Evolutionary conservation across 2,797 vertebrate species (phyloP), one percentile per base, ranked within the genome.

Genomic region (Rhynchonycteris naso): DNA sequence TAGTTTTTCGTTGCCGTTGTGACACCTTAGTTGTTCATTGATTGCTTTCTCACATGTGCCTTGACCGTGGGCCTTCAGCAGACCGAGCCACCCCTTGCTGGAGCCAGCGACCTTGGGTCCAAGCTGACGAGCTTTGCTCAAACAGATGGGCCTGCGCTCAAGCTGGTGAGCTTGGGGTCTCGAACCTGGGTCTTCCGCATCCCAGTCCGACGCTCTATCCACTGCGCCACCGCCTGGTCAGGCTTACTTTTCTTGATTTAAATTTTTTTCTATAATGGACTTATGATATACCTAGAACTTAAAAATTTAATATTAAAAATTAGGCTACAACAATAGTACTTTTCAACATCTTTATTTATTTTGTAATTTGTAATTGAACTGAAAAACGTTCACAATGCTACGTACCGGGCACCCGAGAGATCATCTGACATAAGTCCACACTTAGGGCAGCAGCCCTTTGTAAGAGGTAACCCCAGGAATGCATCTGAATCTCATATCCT

Each of bases 401-500:
- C 97, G 78, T 98, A 99, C 99, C 99, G 98, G 99, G 99, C 68
- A 99, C 98, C 90, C 99, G 98, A 82, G 99, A 99, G 95, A 99
- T 98, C 98, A 99, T 99, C 97, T 99, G 99, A 97, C 99, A 99
- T 93, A 99, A 98, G 96, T 99, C 98, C 91, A 99, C 98, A 80
- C 98, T 98, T 7, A 99, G 97, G 0, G 98, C 98, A 0, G 99
- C 98, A 15, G 99, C 99, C 66, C 99, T 99, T 98, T 99, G 99
- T 71, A 99, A 98, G 88, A 99, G 99, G 98, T 99, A 99, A 71
- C 99, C 99, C 99, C 99, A 99, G 69, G 99, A 99, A 95, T 97
- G 99, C 99, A 99, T 99, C 98, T 99, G 99, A 96, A 99, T 99
- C 98, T 99, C 99, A 95, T 99, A 99, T 47, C 99, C 99, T 94